Base-by-base conservation (phyloP, 2,888 invertebrate genomes). In the Sepiola atlantica region DNA sequence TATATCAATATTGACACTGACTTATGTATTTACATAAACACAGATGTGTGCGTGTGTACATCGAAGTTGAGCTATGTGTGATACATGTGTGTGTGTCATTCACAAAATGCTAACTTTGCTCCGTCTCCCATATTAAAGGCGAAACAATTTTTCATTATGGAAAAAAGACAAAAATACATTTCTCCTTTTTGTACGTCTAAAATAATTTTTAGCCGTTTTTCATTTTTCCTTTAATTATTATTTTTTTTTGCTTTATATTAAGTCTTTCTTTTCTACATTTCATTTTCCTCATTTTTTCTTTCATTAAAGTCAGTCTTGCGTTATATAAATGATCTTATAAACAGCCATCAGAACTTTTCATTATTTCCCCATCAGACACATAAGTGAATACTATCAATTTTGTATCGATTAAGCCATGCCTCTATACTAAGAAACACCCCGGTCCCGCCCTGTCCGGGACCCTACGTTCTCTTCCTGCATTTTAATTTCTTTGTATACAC, bases 281-380 rank as follows among this genome's bases (percentile, higher is more conserved):
- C n/a, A 1, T 28, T n/a, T 77, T 77, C 24, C 12, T 77, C 14
- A n/a, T 77, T 2, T 77, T 18, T 77, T 77, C 14, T 77, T 77
- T 77, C n/a, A n/a, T 77, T n/a, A 77, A 77, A 77, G n/a, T n/a
- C n/a, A 77, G 10, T 77, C 77, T 77, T n/a, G 77, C n/a, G 77
- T n/a, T 77, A 28, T 77, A 77, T 28, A 77, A 77, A 77, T 77
- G n/a, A 77, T 77, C 77, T 77, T n/a, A 77, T 77, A 77, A 77
- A n/a, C 77, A 77, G 77, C 77, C n/a, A 77, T 77, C 28, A n/a
- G 77, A 18, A 77, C 77, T 77, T 77, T 77, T 77, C 77, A 77
- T 77, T 77, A 77, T 77, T 77, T 77, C n/a, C 77, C 77, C n/a
- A 77, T 77, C 77, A n/a, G n/a, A 77, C n/a, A 77, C n/a, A 77